Evolutionary conservation across 2,113 vertebrate genomes (phyloP), one percentile per base, ranked within the genome.

Genomic region (Pseudorectes ferrugineus): DNA sequence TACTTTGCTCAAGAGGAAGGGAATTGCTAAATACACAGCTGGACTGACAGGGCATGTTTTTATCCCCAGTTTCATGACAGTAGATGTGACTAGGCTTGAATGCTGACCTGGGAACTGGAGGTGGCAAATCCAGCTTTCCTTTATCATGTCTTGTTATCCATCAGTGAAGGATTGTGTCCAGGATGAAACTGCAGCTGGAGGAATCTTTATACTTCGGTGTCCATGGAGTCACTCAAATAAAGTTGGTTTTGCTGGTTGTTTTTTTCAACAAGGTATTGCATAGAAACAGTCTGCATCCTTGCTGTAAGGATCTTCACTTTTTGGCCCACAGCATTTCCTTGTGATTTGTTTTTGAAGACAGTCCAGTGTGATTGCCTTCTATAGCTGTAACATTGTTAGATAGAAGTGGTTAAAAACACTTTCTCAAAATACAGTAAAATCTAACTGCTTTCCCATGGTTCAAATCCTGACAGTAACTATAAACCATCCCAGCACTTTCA

Each of bases 401-500:
- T 14, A 73, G 65, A 46, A 77, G 33, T 81, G 31, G 43, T 86
- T 80, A 80, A 88, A 93, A 95, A 67, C 72, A 71, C 68, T 88
- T 92, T 83, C 85, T 71, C 71, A 80, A 75, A 92, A 26, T 40
- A 54, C 6, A 48, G 36, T 91, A 74, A 91, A 88, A 83, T 73
- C 20, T 73, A 88, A 66, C 63, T 83, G 68, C 72, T 93, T 95
- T 96, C 31, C 63, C 59, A 71, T 65, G 36, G 23, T 58, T 92
- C 75, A 89, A 2, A 73, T 93, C 77, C 87, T 73, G 74, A 68
- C 73, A 93, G 54, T 55, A 85, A 74, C 61, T 70, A 29, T 63
- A 94, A 94, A 93, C 82, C n/a, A 81, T 83, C 72, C 63, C 63
- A 83, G 92, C 51, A 92, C 63, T 96, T 95, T 93, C 85, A 95